Percentiles rank a stretch among this genome's conserved stretches.
These are phyloP conservation scores for Caenorhabditis panamensis DNA, from an alignment of 2,888 invertebrate species.

Conservation along the genomic window DNA sequence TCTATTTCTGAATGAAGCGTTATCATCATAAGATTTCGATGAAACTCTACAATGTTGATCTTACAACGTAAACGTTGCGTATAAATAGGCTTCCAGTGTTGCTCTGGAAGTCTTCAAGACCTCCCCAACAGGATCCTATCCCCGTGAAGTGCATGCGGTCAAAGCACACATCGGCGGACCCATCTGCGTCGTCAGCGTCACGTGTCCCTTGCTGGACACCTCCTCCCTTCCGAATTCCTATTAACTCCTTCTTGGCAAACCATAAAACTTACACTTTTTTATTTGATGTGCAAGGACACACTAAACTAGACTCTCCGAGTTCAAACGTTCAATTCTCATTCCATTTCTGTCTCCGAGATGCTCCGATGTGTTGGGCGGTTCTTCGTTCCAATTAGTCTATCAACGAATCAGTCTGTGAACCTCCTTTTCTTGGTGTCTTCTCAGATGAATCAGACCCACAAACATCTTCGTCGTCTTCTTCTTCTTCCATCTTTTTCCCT, in stretches of 20 bases:
- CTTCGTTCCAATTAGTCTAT: background rate
- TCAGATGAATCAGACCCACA: slow-evolving; percentile 4
- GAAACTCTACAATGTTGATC: too few species aligned
- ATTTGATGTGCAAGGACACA: background rate
- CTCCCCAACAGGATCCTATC: background rate
- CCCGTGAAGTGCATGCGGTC: slow-evolving; percentile 3
- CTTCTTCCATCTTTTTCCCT: background rate
- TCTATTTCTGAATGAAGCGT: too few species aligned
- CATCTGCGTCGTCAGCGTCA: slow-evolving; percentile 6
- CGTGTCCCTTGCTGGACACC: slow-evolving; percentile 3
- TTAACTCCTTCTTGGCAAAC: slow-evolving; percentile 1
- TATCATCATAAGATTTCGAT: too few species aligned
- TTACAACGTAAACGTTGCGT: too few species aligned
- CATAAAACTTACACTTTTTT: background rate
- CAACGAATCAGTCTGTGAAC: slow-evolving; percentile 9
- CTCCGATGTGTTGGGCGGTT: too few species aligned
- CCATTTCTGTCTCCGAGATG: background rate
- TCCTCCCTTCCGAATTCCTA: slow-evolving; percentile 14
- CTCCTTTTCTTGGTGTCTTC: too few species aligned
- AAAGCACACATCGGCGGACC: background rate
- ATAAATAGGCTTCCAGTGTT: too few species aligned
- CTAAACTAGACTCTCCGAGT: background rate
- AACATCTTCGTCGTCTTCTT: slow-evolving; percentile 2
- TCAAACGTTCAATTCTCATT: background rate
- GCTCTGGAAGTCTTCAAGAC: too few species aligned